These are phyloP conservation scores for Odocoileus virginianus DNA, from an alignment of 2,113 vertebrate species.

Conservation along the genomic window DNA sequence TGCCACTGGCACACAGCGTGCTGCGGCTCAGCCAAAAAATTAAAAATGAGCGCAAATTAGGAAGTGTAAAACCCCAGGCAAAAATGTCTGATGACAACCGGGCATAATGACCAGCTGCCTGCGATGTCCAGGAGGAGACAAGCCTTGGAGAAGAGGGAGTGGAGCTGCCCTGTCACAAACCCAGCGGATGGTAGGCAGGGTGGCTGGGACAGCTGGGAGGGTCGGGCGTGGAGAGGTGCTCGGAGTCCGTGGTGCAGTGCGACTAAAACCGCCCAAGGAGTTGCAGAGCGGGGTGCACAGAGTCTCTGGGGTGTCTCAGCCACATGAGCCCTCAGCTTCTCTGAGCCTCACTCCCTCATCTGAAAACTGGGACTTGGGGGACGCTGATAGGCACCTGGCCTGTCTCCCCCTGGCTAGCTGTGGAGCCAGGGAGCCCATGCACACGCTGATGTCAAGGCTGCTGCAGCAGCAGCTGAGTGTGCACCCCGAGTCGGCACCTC, in stretches of 20 bases:
- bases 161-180: not conserved
- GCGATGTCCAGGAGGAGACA: no score
- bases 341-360: not conserved
- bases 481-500: not conserved
- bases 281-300: not conserved
- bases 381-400: not conserved
- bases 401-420: not conserved
- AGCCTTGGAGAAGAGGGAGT: not conserved
- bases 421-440: not conserved
- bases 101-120: not conserved
- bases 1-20: not conserved
- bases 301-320: not conserved
- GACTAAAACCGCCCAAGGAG: fast-evolving
- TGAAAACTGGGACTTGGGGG: not conserved
- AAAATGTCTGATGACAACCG: not conserved
- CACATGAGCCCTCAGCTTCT: not conserved
- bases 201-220: not conserved
- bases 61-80: not conserved
- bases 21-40: not conserved
- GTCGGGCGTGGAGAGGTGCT: fast-evolving
- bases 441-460: not conserved
- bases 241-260: fast-evolving
- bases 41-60: not conserved
- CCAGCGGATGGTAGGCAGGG: fast-evolving
- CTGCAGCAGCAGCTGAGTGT: not conserved